These are phyloP conservation scores for Rhyacichthys aspro DNA, from an alignment of 2,797 vertebrate genomes.

Conservation along the genomic window DNA sequence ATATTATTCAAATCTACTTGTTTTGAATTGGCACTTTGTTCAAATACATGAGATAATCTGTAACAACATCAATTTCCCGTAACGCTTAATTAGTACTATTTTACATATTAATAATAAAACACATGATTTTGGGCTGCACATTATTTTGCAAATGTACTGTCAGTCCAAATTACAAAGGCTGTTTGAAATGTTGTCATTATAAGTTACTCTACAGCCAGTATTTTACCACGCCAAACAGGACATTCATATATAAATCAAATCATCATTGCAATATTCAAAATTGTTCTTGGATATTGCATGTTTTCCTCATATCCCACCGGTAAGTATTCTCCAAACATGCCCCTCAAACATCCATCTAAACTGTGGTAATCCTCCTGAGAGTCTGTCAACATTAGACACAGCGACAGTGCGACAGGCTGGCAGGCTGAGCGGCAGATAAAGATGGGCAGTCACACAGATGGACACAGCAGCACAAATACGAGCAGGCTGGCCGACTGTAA, in stretches of 20 bases:
- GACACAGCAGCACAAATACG: conserved; percentile 36
- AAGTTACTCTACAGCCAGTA: not conserved
- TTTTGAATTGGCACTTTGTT: not conserved
- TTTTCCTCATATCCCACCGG: conserved; percentile 2
- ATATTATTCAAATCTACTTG: conserved; percentile 1
- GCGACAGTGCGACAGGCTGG: conserved; percentile 30
- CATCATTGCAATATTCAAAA: conserved; percentile 2
- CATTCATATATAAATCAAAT: not conserved
- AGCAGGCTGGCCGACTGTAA: conserved; percentile 46
- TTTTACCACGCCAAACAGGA: not conserved
- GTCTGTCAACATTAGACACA: conserved; percentile 36
- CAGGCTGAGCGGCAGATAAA: conserved; percentile 39
- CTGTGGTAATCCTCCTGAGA: conserved; percentile 22
- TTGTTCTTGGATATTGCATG: conserved; percentile 5
- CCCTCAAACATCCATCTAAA: conserved; percentile 16
- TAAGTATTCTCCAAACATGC: not conserved
- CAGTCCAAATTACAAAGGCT: too few species aligned
- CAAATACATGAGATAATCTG: not conserved
- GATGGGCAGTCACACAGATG: conserved; percentile 60
- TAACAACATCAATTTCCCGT: not conserved
- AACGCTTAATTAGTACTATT: not conserved
- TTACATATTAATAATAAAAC: too few species aligned
- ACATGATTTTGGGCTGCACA: too few species aligned
- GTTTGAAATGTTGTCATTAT: too few species aligned
- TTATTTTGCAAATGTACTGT: too few species aligned